Percentiles rank a stretch among this genome's conserved stretches.
Conservation (phyloP, 2,797 vertebrate genomes). For the Sebastes baramenuke region DNA sequence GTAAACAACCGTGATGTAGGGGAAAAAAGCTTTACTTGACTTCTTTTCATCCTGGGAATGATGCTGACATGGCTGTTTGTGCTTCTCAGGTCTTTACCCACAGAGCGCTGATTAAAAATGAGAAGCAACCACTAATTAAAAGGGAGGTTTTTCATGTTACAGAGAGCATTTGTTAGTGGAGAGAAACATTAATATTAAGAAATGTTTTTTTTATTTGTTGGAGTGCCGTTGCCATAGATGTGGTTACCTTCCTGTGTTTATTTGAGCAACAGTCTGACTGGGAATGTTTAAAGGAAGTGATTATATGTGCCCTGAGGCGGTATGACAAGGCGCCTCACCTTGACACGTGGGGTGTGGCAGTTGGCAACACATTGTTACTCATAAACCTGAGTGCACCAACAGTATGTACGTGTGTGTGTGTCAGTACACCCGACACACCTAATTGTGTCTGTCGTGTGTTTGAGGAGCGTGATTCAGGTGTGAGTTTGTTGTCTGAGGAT, state of each 20-base stretch:
- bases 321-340: conserved; percentile 51
- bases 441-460: conserved; percentile 59
- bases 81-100: conserved; percentile 14
- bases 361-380: conserved; percentile 63
- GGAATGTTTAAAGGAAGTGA: conserved; percentile 66
- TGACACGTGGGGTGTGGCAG: conserved; percentile 67
- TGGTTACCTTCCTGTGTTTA: background rate
- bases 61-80: conserved; percentile 17
- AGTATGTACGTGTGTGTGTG: background rate
- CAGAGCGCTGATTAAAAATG: background rate
- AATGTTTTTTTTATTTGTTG: background rate
- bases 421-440: conserved; percentile 49
- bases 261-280: background rate
- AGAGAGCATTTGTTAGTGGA: background rate
- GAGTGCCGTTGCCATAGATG: conserved; percentile 14
- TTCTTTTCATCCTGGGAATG: conserved; percentile 37
- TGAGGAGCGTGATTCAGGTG: conserved; percentile 85
- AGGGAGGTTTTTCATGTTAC: background rate
- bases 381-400: conserved; percentile 42
- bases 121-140: background rate
- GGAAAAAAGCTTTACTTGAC: conserved; percentile 26
- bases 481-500: conserved; percentile 78
- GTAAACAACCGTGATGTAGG: conserved; percentile 24
- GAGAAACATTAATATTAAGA: background rate
- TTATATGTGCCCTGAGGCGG: conserved; percentile 62